Percentiles rank a stretch among this genome's conserved stretches.
Conservation (phyloP, 2,113 vertebrate genomes). For the Natator depressus region DNA sequence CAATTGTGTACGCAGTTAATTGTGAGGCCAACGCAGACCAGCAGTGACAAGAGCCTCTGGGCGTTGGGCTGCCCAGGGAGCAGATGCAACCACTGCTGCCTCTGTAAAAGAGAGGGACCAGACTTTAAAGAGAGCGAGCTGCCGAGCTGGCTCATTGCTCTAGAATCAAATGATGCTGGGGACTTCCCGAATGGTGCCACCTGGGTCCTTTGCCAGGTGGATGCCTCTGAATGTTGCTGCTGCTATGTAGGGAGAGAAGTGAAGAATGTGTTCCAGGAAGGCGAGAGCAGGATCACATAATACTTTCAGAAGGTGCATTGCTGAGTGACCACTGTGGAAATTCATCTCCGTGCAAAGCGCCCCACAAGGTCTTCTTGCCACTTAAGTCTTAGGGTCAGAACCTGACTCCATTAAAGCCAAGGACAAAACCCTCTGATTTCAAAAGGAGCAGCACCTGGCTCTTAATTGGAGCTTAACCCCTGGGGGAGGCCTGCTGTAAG, state of each 20-base stretch:
- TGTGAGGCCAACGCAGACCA: rapidly evolving
- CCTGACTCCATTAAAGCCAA: neutral
- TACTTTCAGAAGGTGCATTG: neutral
- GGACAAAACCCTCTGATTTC: neutral
- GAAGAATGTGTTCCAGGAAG: neutral
- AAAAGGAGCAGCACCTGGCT: neutral
- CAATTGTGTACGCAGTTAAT: rapidly evolving
- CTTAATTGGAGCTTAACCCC: neutral
- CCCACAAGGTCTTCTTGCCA: neutral
- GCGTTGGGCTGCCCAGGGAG: neutral
- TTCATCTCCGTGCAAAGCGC: neutral
- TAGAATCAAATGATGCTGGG: neutral
- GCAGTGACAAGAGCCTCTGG: neutral
- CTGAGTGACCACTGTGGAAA: neutral
- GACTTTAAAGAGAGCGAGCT: neutral
- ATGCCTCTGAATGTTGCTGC: neutral
- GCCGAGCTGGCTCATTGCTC: rapidly evolving
- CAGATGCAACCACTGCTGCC: neutral
- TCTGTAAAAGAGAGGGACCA: neutral
- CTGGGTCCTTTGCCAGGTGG: neutral
- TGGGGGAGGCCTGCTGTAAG: no score
- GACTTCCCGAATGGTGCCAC: neutral
- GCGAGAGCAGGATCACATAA: rapidly evolving
- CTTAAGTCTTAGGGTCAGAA: neutral
- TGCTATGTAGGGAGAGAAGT: neutral